Base-by-base conservation (phyloP, 2,797 vertebrate species). In the Tadarida brasiliensis region DNA sequence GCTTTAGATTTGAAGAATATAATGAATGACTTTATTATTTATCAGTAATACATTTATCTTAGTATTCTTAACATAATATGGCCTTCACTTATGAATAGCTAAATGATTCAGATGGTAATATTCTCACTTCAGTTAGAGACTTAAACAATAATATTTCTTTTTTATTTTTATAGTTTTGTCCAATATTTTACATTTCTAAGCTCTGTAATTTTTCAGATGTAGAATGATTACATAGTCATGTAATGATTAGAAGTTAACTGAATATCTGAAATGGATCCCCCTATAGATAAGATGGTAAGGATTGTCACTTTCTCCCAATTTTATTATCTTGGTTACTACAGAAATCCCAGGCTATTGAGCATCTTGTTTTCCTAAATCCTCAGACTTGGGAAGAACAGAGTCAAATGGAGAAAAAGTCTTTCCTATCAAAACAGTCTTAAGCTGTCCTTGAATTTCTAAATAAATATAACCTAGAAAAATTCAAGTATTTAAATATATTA, bases 11-110 rank as follows among this genome's bases (percentile, higher is more conserved):
- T 98, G 97, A 98, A 97, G 97, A 98, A 97, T 98, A 97, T 98
- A 98, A 98, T 97, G 96, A 98, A 98, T 98, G 97, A 92, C 97
- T 98, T 98, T 98, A 98, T 98, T 98, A 98, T 98, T 98, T 98
- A 98, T 98, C 97, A 97, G 96, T 93, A 97, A 94, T 96, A 98
- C 97, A 97, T 97, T 98, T 98, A 93, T 97, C 98, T 98, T 98
- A 97, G 96, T 98, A 96, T 98, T 98, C 97, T 98, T 98, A 98
- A 97, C 96, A 96, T 98, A 97, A 81, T 96, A 93, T 98, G 97
- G 96, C 96, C 96, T 98, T 98, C 16, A 39, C 83, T 98, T 97
- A 89, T 97, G 95, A 97, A 91, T 93, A 92, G 94, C 97, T 98
- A 97, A 97, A 86, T 97, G 92, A 96, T 96, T 94, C 92, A 97